Conservation (phyloP, 2,888 invertebrate species). For the Lasioglossum figueresi region DNA sequence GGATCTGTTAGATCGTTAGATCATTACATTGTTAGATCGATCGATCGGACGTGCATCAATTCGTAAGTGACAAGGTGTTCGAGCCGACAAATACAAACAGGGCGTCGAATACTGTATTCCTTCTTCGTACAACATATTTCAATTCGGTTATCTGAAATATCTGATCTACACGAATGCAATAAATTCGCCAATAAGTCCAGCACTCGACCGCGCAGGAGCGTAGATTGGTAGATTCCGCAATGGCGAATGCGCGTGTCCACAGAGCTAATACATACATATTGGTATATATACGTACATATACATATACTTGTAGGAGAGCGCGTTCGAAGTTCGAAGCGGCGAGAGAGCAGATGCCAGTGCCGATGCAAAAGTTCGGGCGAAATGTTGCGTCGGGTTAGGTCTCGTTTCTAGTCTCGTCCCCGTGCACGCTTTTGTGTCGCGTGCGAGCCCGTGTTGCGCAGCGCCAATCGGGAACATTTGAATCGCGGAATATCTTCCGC, state of each 20-base stretch:
- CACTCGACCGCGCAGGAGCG: background rate
- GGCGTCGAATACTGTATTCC: background rate
- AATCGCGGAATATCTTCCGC: background rate
- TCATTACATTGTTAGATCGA: conserved; percentile 7
- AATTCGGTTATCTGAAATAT: background rate
- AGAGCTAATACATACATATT: conserved; percentile 10
- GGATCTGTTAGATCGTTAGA: background rate
- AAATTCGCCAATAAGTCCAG: background rate
- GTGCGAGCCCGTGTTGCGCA: conserved; percentile 48
- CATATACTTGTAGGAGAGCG: background rate
- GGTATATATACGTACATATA: background rate
- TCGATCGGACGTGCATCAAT: background rate
- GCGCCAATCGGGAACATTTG: conserved; percentile 13
- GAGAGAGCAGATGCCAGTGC: conserved; percentile 37
- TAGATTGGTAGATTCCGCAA: conserved; percentile 12
- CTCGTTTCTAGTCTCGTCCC: conserved; percentile 51
- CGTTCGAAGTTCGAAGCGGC: conserved; percentile 39
- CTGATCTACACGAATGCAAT: background rate
- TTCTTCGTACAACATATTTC: background rate
- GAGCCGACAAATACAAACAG: background rate
- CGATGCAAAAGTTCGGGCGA: conserved; percentile 56
- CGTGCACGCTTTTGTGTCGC: conserved; percentile 49
- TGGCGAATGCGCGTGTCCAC: conserved; percentile 29
- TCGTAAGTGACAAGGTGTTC: background rate
- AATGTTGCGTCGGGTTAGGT: conserved; percentile 51